Conservation (phyloP, 2,888 invertebrate species). For the Mylabris sibirica region DNA sequence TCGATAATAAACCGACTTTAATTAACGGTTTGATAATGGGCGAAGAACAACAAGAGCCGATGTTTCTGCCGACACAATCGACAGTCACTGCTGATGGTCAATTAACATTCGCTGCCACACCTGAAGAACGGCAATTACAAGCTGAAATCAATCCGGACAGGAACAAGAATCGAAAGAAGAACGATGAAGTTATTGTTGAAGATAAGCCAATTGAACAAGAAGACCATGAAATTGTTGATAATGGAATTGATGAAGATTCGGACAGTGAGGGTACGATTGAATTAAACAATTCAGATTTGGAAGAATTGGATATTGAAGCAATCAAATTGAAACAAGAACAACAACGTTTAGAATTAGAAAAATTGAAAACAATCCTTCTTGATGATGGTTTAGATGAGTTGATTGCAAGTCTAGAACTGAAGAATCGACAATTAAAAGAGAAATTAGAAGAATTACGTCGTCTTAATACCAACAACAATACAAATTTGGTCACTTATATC, state of each 20-base stretch:
- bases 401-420: slow-evolving; percentile 56
- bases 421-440: slow-evolving; percentile 53
- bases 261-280: slow-evolving; percentile 43
- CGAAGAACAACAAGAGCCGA: slow-evolving; percentile 67
- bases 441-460: slow-evolving; percentile 58
- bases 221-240: slow-evolving; percentile 30
- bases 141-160: slow-evolving; percentile 40
- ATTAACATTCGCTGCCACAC: slow-evolving; percentile 56
- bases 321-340: slow-evolving; percentile 50
- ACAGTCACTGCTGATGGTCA: slow-evolving; percentile 65
- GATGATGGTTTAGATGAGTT: slow-evolving; percentile 59
- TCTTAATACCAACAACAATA: slow-evolving; percentile 51
- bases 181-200: slow-evolving; percentile 36
- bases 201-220: slow-evolving; percentile 30
- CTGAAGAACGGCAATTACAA: slow-evolving; percentile 55
- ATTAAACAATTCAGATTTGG: slow-evolving; percentile 49
- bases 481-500: slow-evolving; percentile 55
- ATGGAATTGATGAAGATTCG: slow-evolving; percentile 15
- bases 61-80: slow-evolving; percentile 76
- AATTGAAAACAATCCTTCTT: slow-evolving; percentile 48
- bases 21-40: slow-evolving; percentile 77
- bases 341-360: slow-evolving; percentile 51
- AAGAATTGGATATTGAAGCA: slow-evolving; percentile 51
- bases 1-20: slow-evolving; percentile 72
- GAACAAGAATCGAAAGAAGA: too few relatives aligned